Conservation (phyloP, 2,888 invertebrate genomes). For the Caenorhabditis zanzibari region DNA sequence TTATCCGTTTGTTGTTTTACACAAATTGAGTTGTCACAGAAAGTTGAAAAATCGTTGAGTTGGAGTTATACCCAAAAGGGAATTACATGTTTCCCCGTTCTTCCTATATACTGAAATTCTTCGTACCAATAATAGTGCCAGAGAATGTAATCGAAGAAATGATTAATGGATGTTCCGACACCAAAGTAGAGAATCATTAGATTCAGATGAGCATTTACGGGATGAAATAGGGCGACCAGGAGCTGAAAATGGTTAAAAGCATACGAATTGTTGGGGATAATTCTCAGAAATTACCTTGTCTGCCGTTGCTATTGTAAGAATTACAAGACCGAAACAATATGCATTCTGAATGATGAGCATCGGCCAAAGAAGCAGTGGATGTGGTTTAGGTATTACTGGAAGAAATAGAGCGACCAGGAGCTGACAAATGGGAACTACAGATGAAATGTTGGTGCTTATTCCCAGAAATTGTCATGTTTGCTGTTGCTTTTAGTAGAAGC, state of each 20-base stretch:
- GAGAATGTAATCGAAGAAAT: conserved; percentile 78
- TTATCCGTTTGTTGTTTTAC: neutral
- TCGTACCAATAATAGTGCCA: conserved; percentile 81
- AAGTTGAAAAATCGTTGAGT: conserved; percentile 10
- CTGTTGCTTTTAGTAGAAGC: conserved; percentile 80
- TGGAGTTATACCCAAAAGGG: conserved; percentile 76
- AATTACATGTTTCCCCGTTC: conserved; percentile 77
- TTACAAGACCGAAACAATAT: conserved; percentile 80
- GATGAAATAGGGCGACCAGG: conserved; percentile 75
- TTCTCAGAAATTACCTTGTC: conserved; percentile 49
- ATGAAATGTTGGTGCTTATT: neutral
- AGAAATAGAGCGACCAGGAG: conserved; percentile 74
- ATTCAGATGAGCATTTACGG: conserved; percentile 76
- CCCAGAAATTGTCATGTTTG: conserved; percentile 51
- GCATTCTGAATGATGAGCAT: conserved; percentile 78
- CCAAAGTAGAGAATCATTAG: conserved; percentile 75
- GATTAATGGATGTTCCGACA: conserved; percentile 75
- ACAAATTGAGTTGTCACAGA: too few relatives aligned
- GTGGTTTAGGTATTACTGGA: conserved; percentile 73
- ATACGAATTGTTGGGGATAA: neutral
- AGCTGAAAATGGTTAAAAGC: too few relatives aligned
- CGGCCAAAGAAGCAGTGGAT: conserved; percentile 78
- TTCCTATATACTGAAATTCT: conserved; percentile 73
- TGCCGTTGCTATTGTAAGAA: conserved; percentile 79
- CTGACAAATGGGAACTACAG: conserved; percentile 42